Conservation (phyloP, 37 sponge, comb jelly and placozoan genomes). For the Cliona cf. orientalis region DNA sequence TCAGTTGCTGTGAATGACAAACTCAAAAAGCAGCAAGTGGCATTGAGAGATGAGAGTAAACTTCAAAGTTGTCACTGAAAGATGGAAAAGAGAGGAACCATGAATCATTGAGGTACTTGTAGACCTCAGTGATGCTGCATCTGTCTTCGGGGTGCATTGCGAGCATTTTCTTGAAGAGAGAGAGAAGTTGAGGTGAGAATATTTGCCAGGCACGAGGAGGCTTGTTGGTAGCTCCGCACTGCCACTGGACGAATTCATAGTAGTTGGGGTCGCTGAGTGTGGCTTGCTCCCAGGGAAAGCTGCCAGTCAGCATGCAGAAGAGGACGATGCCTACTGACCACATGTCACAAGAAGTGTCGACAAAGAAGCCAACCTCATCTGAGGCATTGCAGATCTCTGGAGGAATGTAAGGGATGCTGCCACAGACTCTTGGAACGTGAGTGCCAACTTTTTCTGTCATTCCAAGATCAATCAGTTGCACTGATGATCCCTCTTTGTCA, state of each 20-base stretch:
- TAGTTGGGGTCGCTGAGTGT: slow-evolving; percentile 89
- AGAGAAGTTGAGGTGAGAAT: slow-evolving; percentile 80
- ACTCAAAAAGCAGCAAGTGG: too few species aligned
- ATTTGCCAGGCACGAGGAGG: slow-evolving; percentile 81
- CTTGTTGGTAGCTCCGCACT: slow-evolving; percentile 44
- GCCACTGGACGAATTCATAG: slow-evolving; percentile 89
- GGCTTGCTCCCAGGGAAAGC: slow-evolving; percentile 95
- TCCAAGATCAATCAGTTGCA: slow-evolving; percentile 92
- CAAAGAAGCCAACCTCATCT: slow-evolving; percentile 79
- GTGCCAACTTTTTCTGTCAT: slow-evolving; percentile 90
- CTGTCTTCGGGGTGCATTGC: slow-evolving; percentile 74
- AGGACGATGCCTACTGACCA: slow-evolving; percentile 95
- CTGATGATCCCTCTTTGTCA: slow-evolving; percentile 64
- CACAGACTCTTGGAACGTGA: slow-evolving; percentile 85
- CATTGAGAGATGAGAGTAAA: too few species aligned
- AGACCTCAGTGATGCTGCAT: slow-evolving; percentile 73
- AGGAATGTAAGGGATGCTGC: slow-evolving; percentile 95
- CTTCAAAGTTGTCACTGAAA: too few species aligned
- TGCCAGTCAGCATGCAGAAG: slow-evolving; percentile 97
- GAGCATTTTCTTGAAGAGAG: slow-evolving; percentile 85
- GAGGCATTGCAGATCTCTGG: slow-evolving; percentile 94
- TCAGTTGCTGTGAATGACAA: too few species aligned
- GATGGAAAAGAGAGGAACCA: slow-evolving; percentile 74
- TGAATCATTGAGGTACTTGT: slow-evolving; percentile 70
- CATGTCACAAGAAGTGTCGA: slow-evolving; percentile 83